Base-by-base conservation (phyloP, 2,797 vertebrate genomes). In the Hylomyscus alleni region DNA sequence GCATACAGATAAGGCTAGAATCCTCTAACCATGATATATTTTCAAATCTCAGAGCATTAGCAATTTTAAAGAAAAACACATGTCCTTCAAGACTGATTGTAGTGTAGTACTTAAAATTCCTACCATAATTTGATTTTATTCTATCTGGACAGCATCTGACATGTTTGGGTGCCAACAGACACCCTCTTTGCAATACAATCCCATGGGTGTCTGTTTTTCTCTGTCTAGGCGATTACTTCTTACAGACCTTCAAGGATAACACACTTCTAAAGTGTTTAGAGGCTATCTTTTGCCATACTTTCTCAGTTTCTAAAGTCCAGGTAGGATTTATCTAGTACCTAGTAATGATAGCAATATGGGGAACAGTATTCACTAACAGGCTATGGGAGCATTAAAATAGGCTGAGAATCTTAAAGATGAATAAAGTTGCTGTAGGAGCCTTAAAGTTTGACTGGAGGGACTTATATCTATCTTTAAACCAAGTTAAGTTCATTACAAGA, bases 391-490 rank as follows among this genome's bases (percentile, higher is more conserved):
- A 34, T 50, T 69, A 20, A 67, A n/a, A 52, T 22, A 69, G 62
- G 94, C 97, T 95, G 90, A 97, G 98, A 98, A 98, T 97, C n/a
- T 98, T 98, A 98, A 98, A 99, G 98, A 98, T 96, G 91, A 97
- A 98, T 97, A 97, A 98, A 98, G 98, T 98, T 99, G 97, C 6
- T 80, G 17, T 54, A 54, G 77, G 17, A 31, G 17, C 50, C 98
- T 67, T 97, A 60, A 96, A 96, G 95, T 90, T 22, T 80, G 77
- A 54, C 31, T 78, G 47, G 47, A 78, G 14, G 44, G 75, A 50
- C 19, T 98, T 99, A 98, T 94, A 97, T 98, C 97, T 96, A 95
- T 93, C 97, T 96, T n/a, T 37, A 11, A 54, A 54, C 52, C 31
- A 52, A 50, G 11, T 34, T 34, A 50, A 17, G 29, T 50, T 77